phyloP scores from a whole-genome alignment of 1,140 invertebrate genomes.

The Hermetia illucens region DNA sequence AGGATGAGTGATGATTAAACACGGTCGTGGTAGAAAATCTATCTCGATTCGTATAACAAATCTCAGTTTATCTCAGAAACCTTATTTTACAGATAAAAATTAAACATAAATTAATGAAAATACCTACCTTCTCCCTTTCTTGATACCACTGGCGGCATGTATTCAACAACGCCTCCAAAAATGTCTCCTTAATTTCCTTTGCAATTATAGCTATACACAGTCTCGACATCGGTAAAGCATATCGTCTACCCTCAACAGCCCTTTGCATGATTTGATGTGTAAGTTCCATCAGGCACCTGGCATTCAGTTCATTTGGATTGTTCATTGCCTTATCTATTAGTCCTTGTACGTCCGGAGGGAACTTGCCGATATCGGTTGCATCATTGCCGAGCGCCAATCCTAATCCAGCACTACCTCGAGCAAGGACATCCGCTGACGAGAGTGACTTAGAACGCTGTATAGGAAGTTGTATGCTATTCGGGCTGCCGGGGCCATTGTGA shows the following conservation, averaged over 20 bases:
- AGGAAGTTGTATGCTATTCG: constrained; percentile 11
- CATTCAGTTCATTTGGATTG: constrained; percentile 65
- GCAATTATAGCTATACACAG: constrained; percentile 73
- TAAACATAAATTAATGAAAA: too few relatives aligned
- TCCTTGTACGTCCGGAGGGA: constrained; percentile 52
- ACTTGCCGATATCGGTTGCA: constrained; percentile 56
- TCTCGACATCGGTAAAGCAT: constrained; percentile 63
- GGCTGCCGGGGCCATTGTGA: constrained; percentile 1
- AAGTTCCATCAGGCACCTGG: constrained; percentile 67
- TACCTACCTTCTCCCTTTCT: constrained; percentile 50
- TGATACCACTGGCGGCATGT: constrained; percentile 83
- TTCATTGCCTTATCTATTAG: constrained; percentile 55
- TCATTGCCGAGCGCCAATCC: constrained; percentile 41
- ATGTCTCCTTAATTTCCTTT: constrained; percentile 73
- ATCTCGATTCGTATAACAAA: too few relatives aligned
- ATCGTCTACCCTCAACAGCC: constrained; percentile 60
- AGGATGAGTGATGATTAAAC: too few relatives aligned
- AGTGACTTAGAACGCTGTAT: constrained; percentile 64
- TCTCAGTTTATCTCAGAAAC: too few relatives aligned
- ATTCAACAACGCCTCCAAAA: constrained; percentile 74
- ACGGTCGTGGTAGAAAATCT: too few relatives aligned
- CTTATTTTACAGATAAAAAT: too few relatives aligned
- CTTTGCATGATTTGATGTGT: constrained; percentile 65
- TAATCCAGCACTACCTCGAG: constrained; percentile 42
- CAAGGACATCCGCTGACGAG: constrained; percentile 51